Evolutionary conservation across 2,888 invertebrate genomes (phyloP), one percentile per base, ranked within the genome.

Genomic region (Ectemnius lituratus): DNA sequence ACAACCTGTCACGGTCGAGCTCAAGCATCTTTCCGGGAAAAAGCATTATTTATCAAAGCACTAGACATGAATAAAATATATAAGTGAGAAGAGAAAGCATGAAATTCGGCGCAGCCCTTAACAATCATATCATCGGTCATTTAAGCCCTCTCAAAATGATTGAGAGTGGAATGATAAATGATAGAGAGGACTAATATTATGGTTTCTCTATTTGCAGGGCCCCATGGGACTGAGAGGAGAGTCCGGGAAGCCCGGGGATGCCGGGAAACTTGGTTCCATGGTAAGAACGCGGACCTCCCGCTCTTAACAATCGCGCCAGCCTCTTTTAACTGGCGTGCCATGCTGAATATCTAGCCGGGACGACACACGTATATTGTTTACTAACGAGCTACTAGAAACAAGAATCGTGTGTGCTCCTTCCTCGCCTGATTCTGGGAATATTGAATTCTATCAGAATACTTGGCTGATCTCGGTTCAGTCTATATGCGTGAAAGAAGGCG

Each of bases 171-270:
- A 14, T 0, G 2, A 14, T 0, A 16, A 14, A 52, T 52, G 52
- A 59, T 18, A 60, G 13, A n/a, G 46, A 47, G 46, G 27, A 57
- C 67, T 80, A 64, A 80, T 23, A 57, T 16, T 23, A 47, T 16
- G 62, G 23, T 78, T 66, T 67, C 79, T 85, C 80, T 84, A 80
- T 76, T 88, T 89, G 76, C 92, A 95, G 96, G 96, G 97, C 87
- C 97, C 95, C 81, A 96, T 94, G 94, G 97, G 95, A 86, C 93
- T 95, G 84, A 94, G 95, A 89, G 96, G 96, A 66, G 96, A 95
- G 91, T 92, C 93, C 83, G 96, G 96, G 82, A 93, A 94, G 86
- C 92, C 94, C 82, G 95, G 95, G 82, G 95, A 95, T 89, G 92
- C 94, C 85, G 96, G 96, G 81, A 95, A 95, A 89, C 92, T 94